Base-by-base conservation (phyloP, 2,888 invertebrate genomes). In the Luperina testacea region DNA sequence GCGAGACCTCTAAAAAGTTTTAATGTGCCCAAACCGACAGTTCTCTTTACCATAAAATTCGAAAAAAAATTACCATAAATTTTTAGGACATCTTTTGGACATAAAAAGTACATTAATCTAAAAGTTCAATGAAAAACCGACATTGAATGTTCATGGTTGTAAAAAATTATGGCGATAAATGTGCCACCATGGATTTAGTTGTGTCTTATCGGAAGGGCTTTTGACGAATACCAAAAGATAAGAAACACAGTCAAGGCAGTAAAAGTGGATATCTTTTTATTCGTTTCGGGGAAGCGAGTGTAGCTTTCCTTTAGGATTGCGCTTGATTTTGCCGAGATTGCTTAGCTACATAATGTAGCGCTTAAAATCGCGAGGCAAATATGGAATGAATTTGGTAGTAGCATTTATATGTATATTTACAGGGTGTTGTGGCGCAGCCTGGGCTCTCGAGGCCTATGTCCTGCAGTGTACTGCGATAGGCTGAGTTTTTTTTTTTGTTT, bases 1-100 rank as follows among this genome's bases (percentile, higher is more conserved):
- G 90, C 90, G 89, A 72, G 65, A 91, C 90, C 91, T 88, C 90
- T 88, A 89, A 85, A 92, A 95, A 94, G 92, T 95, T 95, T 93
- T 93, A 93, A 94, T 92, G 92, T 91, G 89, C 90, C 91, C 87
- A 92, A 92, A 88, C 90, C 88, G 84, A 84, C 78, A 91, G 90
- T 91, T 91, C 87, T 87, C 81, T 88, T 88, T 84, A 83, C 84
- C 84, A 87, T 83, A 89, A 87, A 90, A 90, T 91, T 90, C 82
- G 81, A 85, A 83, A 87, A 88, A 84, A 87, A 88, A 83, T 69
- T 45, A 53, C 75, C 69, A 57, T 84, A 85, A 90, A 84, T 86
- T 88, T 85, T 87, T 76, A 81, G 65, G 70, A 71, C 75, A 81
- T 81, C 81, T 78, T 85, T 75, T 63, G 51, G 61, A 45, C 75